These are phyloP conservation scores for Xenentodon cancila DNA, from an alignment of 2,797 vertebrate genomes.

Conservation along the genomic window DNA sequence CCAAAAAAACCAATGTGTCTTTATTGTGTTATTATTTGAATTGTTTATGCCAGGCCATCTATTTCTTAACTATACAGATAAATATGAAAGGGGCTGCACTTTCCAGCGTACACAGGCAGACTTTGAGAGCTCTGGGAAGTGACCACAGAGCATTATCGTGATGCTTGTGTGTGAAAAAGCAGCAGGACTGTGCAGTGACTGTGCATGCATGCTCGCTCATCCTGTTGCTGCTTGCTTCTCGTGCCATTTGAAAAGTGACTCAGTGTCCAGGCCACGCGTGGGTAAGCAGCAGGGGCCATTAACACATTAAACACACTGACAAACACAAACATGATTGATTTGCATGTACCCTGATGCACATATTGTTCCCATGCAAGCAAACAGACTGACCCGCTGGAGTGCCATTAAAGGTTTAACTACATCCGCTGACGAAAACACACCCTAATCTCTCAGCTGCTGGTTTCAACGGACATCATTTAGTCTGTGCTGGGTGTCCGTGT, in stretches of 20 bases:
- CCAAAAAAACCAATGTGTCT: background rate
- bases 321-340: slow-evolving; percentile 57
- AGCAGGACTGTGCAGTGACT: slow-evolving; percentile 2
- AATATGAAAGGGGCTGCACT: slow-evolving; percentile 8
- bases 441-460: slow-evolving; percentile 37
- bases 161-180: slow-evolving; percentile 10
- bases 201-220: background rate
- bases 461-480: slow-evolving; percentile 60
- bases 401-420: slow-evolving; percentile 74
- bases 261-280: slow-evolving; percentile 64
- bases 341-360: slow-evolving; percentile 34
- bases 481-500: background rate
- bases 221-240: slow-evolving; percentile 54
- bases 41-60: slow-evolving; percentile 27
- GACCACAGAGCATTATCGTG: background rate
- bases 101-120: background rate
- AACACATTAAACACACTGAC: slow-evolving; percentile 77
- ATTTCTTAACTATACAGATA: slow-evolving; percentile 14
- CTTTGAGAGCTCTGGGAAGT: background rate
- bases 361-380: slow-evolving; percentile 36
- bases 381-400: slow-evolving; percentile 32
- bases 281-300: slow-evolving; percentile 69
- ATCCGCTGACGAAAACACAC: slow-evolving; percentile 41
- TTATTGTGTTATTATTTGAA: slow-evolving; percentile 3
- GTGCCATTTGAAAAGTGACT: slow-evolving; percentile 72